Evolutionary conservation across 1,140 invertebrate species (phyloP), one percentile per base, ranked within the genome.

Genomic region (Aphelenchoides avenae): DNA sequence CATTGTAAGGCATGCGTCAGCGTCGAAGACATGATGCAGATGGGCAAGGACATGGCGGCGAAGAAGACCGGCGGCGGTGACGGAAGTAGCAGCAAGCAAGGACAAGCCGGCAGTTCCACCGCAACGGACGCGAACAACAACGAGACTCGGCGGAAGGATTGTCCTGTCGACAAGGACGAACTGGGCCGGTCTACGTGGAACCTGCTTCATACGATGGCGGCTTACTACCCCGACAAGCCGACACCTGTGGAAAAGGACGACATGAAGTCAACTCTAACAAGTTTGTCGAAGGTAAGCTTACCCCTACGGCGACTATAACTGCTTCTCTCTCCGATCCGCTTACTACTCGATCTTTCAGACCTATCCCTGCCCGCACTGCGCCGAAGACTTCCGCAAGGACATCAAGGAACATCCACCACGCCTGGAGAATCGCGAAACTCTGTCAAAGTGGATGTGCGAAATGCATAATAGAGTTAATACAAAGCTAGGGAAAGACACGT

Each of bases 131-230:
- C 18, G 11, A 7, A 36, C 20, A 36, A 9, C 31, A 5, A 18
- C 24, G 46, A 41, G 39, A 34, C 15, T 0, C 22, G 49, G 50
- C 64, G 70, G 30, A 51, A 46, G 20, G 75, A 76, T 40, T 76
- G 73, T 51, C 73, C 73, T 9, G 57, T 76, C 20, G 73, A 76
- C 44, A 76, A 71, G 34, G 75, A 76, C 36, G 67, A 73, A 51
- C 48, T 76, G 22, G 73, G 72, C 20, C 33, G 81, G 13, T 79
- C 78, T 26, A 82, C 92, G 4, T 99, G 94, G 94, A 85, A 86
- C 34, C 86, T 97, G 65, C 81, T 99, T 0, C 94, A 99, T 75
- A 91, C 93, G 13, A 93, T 97, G 85, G 90, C 91, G 3, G 90
- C 91, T 0, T 89, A 92, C 78, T 97, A 87, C 81, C 91, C 94